A percentile compares a stretch with the other conserved stretches of the same genome.
Evolutionary conservation across 2,113 vertebrate genomes (phyloP).

Genomic region (Thamnaconus septentrionalis): DNA sequence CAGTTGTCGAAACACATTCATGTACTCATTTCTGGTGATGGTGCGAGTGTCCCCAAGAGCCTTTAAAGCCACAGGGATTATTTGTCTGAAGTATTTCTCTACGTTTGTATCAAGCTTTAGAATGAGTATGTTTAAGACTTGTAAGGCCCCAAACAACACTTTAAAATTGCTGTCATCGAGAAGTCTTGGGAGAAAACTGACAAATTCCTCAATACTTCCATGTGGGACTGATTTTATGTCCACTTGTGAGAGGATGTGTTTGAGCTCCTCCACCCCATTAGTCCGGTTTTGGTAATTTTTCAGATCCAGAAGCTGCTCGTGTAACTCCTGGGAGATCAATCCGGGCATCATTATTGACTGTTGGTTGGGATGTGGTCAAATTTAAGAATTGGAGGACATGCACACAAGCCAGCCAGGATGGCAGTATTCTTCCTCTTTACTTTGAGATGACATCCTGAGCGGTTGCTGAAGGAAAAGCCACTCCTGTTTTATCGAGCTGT

Average conservation of each 20-base stretch:
- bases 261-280: constrained; percentile 84
- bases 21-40: constrained; percentile 80
- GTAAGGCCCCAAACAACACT: constrained; percentile 82
- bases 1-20: constrained; percentile 78
- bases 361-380: constrained; percentile 45
- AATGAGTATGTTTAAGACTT: constrained; percentile 82
- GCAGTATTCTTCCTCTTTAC: constrained; percentile 42
- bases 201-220: constrained; percentile 75
- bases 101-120: constrained; percentile 74
- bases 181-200: constrained; percentile 79
- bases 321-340: constrained; percentile 84
- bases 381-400: constrained; percentile 38
- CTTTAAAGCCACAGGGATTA: constrained; percentile 78
- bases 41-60: constrained; percentile 81
- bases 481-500: constrained; percentile 40
- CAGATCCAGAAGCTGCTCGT: constrained; percentile 82
- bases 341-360: constrained; percentile 80
- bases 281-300: constrained; percentile 84
- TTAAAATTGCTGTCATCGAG: constrained; percentile 86
- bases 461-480: constrained; percentile 36
- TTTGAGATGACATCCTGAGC: constrained; percentile 54
- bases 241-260: constrained; percentile 72
- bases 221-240: constrained; percentile 70
- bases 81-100: constrained; percentile 73
- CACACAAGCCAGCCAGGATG: constrained; percentile 44